A percentile compares a stretch with the other conserved stretches of the same genome.
Conservation (phyloP, 2,113 vertebrate species). For the Ibidorhyncha struthersii region DNA sequence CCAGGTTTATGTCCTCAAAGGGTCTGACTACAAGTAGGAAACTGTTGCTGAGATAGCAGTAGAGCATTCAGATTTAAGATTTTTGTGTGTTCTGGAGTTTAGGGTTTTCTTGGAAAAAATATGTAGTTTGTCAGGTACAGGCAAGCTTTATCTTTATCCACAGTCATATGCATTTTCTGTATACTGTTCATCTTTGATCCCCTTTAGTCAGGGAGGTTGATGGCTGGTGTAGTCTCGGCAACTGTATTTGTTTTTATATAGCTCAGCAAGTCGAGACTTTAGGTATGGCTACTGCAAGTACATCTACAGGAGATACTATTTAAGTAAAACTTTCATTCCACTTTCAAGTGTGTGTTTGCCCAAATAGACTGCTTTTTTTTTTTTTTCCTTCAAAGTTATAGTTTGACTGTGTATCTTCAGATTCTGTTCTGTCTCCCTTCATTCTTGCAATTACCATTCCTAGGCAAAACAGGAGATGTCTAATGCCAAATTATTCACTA, state of each 20-base stretch:
- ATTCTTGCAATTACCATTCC: not conserved
- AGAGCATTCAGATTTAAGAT: not conserved
- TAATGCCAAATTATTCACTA: not conserved
- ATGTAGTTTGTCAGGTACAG: not conserved
- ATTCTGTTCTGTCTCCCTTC: not conserved
- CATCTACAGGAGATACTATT: not conserved
- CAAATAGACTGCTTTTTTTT: not conserved
- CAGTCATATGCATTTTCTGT: not conserved
- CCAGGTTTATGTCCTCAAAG: not conserved
- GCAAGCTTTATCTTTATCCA: not conserved
- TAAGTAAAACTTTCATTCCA: not conserved
- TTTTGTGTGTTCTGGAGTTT: not conserved
- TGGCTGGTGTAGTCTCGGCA: not conserved
- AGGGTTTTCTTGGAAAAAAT: not conserved
- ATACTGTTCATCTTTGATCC: not conserved
- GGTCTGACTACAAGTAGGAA: not conserved
- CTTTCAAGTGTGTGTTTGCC: not conserved
- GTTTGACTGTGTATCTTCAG: rapidly evolving
- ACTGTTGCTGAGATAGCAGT: not conserved
- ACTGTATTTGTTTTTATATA: not conserved
- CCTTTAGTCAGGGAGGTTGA: not conserved
- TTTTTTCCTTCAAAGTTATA: not conserved
- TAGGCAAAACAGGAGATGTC: not conserved
- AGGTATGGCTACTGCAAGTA: not conserved
- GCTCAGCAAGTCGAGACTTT: not conserved